These are phyloP conservation scores for Leucosticte australis DNA, from an alignment of 2,113 vertebrate species.

Conservation along the genomic window DNA sequence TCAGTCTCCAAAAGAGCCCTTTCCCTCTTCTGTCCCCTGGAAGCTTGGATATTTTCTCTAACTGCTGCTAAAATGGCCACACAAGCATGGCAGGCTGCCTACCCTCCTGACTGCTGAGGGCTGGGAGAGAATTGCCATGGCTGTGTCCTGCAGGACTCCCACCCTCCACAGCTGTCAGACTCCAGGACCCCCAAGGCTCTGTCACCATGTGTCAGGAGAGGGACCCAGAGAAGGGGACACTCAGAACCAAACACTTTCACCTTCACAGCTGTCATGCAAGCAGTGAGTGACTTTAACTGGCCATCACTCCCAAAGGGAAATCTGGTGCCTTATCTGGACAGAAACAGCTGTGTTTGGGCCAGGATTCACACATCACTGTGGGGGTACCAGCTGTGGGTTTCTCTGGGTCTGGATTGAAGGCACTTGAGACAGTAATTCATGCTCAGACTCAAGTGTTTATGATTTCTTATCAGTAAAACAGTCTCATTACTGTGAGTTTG, in stretches of 20 bases:
- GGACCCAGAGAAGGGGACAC: background rate
- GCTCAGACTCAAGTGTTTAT: no score
- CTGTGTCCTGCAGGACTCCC: background rate
- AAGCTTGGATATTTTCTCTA: background rate
- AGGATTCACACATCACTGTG: background rate
- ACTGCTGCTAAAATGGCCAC: background rate
- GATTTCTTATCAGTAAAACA: no score
- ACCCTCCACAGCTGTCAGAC: background rate
- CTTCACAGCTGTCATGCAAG: background rate
- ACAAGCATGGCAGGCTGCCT: background rate
- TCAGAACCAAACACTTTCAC: background rate
- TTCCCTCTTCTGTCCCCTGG: background rate
- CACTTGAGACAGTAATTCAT: no score
- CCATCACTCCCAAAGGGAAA: background rate
- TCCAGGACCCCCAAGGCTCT: background rate
- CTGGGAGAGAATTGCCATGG: background rate
- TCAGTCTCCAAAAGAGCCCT: background rate
- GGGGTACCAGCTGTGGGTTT: no score
- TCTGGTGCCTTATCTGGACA: background rate
- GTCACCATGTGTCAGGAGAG: background rate
- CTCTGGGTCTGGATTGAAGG: no score
- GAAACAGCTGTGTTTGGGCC: background rate
- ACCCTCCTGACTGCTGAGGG: background rate
- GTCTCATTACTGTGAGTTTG: no score
- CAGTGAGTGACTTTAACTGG: background rate